These are phyloP conservation scores for Sceliomorpha sp. DNA, from an alignment of 2,888 invertebrate species.

Conservation along the genomic window DNA sequence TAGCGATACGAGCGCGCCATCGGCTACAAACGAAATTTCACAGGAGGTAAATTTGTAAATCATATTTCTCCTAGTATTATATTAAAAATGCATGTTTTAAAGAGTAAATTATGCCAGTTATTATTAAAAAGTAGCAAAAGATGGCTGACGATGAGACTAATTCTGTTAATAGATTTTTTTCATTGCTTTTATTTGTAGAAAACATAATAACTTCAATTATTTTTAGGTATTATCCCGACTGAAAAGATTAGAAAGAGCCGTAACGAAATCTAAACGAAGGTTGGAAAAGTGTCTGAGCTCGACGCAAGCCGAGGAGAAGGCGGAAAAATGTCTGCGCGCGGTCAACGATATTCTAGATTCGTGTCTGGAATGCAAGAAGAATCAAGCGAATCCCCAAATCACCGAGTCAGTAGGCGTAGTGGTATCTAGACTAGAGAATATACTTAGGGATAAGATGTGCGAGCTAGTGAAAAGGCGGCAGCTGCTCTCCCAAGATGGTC, in stretches of 20 bases:
- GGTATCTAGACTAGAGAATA: slow-evolving; percentile 82
- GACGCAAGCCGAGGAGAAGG: slow-evolving; percentile 74
- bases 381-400: slow-evolving; percentile 64
- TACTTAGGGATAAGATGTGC: slow-evolving; percentile 85
- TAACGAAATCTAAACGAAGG: slow-evolving; percentile 71
- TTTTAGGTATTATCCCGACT: slow-evolving; percentile 65
- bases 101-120: too few relatives aligned
- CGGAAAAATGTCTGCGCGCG: slow-evolving; percentile 74
- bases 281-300: slow-evolving; percentile 73
- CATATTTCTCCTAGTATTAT: too few relatives aligned
- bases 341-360: slow-evolving; percentile 74
- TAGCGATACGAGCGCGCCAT: slow-evolving; percentile 66
- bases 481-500: slow-evolving; percentile 85
- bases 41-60: slow-evolving; percentile 62
- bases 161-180: too few relatives aligned
- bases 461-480: slow-evolving; percentile 86
- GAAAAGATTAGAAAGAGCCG: slow-evolving; percentile 69
- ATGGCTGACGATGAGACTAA: too few relatives aligned
- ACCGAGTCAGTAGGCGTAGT: slow-evolving; percentile 71
- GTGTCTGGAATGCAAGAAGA: slow-evolving; percentile 71
- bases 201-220: too few relatives aligned
- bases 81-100: too few relatives aligned
- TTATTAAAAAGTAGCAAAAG: too few relatives aligned
- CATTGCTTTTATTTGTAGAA: too few relatives aligned
- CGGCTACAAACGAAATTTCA: slow-evolving; percentile 65